These are phyloP conservation scores for Margarornis squamiger DNA, from an alignment of 2,797 vertebrate genomes.

Conservation along the genomic window DNA sequence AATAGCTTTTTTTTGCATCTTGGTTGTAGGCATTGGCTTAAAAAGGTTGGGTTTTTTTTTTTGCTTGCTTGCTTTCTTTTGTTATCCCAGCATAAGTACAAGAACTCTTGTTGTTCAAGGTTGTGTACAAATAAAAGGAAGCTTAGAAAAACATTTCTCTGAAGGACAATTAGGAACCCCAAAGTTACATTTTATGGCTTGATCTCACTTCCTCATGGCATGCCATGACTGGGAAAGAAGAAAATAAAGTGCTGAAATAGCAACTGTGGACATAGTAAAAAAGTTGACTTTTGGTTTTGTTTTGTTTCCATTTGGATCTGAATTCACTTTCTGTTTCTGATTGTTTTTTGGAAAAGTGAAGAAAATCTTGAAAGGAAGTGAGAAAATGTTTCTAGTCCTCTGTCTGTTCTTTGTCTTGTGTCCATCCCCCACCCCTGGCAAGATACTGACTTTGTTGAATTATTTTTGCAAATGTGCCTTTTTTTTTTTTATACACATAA, in stretches of 20 bases:
- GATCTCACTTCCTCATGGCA: not conserved
- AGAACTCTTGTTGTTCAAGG: not conserved
- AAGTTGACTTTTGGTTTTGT: not conserved
- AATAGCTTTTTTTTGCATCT: not conserved
- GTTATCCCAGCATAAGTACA: not conserved
- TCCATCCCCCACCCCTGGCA: not conserved
- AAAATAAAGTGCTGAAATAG: not conserved
- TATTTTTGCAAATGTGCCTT: not conserved
- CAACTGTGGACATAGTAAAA: not conserved
- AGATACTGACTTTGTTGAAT: not conserved
- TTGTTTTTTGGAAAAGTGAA: not conserved
- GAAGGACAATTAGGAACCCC: not conserved
- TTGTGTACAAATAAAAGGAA: not conserved
- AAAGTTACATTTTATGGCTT: not conserved
- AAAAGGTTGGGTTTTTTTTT: not conserved
- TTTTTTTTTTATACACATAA: not conserved
- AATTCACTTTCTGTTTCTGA: not conserved
- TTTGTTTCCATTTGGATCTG: not conserved
- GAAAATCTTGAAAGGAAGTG: not conserved
- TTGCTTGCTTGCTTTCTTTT: not conserved
- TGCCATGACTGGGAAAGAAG: accelerated
- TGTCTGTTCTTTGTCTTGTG: not conserved
- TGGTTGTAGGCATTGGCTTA: not conserved
- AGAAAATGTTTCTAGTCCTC: not conserved
- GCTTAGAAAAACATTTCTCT: not conserved